Base-by-base conservation (phyloP, 2,888 invertebrate genomes). In the Protophormia terraenovae region DNA sequence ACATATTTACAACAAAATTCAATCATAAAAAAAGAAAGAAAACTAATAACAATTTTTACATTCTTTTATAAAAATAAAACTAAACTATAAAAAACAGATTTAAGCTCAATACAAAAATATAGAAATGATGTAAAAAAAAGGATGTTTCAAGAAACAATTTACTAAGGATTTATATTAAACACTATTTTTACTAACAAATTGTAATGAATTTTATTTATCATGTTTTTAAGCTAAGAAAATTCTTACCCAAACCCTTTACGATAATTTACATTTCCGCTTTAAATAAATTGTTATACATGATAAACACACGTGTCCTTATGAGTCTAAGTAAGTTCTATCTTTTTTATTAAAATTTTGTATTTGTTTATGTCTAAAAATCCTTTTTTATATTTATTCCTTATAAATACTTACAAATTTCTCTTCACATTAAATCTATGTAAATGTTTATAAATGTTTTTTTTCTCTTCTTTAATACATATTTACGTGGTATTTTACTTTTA, bases 281-380 rank as follows among this genome's bases (percentile, higher is more conserved):
- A n/a, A n/a, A n/a, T n/a, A n/a, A n/a, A n/a, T n/a, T n/a, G n/a
- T n/a, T n/a, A n/a, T n/a, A n/a, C n/a, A n/a, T n/a, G n/a, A n/a
- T n/a, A n/a, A n/a, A n/a, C n/a, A n/a, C n/a, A n/a, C n/a, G n/a
- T n/a, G n/a, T n/a, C n/a, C n/a, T n/a, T n/a, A n/a, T n/a, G n/a
- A n/a, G n/a, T n/a, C n/a, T n/a, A n/a, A n/a, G n/a, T n/a, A n/a
- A n/a, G n/a, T n/a, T n/a, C n/a, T n/a, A n/a, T n/a, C n/a, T n/a
- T n/a, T n/a, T 67, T 55, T 66, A 55, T 66, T 76, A 73, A 32
- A 35, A 53, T 55, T 35, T 35, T 38, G 35, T 50, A 16, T 27
- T 12, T 16, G 27, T 5, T 41, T 41, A n/a, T n/a, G n/a, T 22
- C n/a, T 47, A 32, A 47, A 62, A 47, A 73, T 12, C 47, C 32